Evolutionary conservation across 1,140 invertebrate species (phyloP).

Genomic region (Galleria mellonella): DNA sequence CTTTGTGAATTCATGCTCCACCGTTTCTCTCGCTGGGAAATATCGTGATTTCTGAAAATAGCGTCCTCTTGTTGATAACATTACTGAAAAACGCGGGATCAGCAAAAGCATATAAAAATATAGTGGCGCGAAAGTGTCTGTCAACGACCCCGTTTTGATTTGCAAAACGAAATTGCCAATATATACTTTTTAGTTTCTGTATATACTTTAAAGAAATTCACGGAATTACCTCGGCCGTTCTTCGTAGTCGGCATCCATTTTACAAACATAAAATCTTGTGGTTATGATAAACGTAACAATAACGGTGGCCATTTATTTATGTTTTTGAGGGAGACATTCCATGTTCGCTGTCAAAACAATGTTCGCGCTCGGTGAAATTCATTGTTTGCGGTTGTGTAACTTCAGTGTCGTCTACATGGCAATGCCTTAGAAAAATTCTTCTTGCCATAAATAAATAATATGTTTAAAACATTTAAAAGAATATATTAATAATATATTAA

Average conservation of each 20-base stretch:
- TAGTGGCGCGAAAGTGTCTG: conserved; percentile 65
- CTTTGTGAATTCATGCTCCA: conserved; percentile 69
- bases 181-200: neutral
- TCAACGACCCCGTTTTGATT: conserved; percentile 49
- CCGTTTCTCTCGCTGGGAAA: conserved; percentile 48
- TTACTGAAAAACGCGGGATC: conserved; percentile 45
- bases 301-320: conserved; percentile 72
- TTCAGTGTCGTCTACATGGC: too few relatives aligned
- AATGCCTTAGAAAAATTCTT: too few relatives aligned
- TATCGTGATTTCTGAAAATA: conserved; percentile 45
- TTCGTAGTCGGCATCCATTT: conserved; percentile 59
- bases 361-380: conserved; percentile 16
- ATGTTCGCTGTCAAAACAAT: conserved; percentile 46
- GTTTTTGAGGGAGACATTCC: conserved; percentile 59
- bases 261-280: conserved; percentile 57
- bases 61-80: conserved; percentile 53
- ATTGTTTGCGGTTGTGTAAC: conserved; percentile 9
- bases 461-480: too few relatives aligned
- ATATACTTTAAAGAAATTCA: too few relatives aligned
- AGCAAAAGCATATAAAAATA: conserved; percentile 30
- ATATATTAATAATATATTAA: too few relatives aligned
- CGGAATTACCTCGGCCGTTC: conserved; percentile 40
- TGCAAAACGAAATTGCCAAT: conserved; percentile 22
- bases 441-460: too few relatives aligned
- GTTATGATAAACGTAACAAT: conserved; percentile 63